phyloP scores from a whole-genome alignment of 2,113 vertebrate species.

The Chunga burmeisteri region DNA sequence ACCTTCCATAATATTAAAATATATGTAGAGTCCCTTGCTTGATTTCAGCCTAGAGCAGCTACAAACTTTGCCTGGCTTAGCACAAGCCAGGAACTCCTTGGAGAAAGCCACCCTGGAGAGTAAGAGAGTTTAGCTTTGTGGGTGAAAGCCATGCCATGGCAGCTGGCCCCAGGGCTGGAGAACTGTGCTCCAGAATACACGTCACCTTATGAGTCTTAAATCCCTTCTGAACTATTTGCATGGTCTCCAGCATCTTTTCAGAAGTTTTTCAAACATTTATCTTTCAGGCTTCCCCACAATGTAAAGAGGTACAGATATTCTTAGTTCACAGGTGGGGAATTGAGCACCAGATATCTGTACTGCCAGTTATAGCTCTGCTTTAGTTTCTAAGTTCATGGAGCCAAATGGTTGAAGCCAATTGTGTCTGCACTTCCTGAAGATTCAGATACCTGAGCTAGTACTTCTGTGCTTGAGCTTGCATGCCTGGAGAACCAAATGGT shows the following conservation, averaged over 20 bases:
- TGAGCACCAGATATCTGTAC: neutral
- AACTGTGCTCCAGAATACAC: neutral
- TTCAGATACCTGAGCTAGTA: neutral
- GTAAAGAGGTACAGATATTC: neutral
- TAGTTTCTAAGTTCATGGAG: neutral
- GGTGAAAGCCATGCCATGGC: neutral
- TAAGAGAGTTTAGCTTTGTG: neutral
- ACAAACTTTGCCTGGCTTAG: neutral
- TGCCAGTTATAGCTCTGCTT: neutral
- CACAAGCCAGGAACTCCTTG: neutral
- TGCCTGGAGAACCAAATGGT: neutral
- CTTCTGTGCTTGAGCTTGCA: neutral
- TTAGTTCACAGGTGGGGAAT: neutral
- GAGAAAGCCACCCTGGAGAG: neutral
- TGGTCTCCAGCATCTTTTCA: neutral
- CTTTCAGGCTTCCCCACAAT: neutral
- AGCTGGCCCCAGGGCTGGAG: neutral
- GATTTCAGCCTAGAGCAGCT: neutral
- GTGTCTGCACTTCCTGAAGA: neutral
- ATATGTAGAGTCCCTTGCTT: neutral
- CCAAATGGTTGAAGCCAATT: neutral
- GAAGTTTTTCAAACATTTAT: neutral
- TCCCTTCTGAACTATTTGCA: neutral
- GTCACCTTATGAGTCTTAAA: accelerated
- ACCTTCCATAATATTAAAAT: neutral